phyloP scores from a whole-genome alignment of 1,140 invertebrate genomes.

The Manduca sexta region DNA sequence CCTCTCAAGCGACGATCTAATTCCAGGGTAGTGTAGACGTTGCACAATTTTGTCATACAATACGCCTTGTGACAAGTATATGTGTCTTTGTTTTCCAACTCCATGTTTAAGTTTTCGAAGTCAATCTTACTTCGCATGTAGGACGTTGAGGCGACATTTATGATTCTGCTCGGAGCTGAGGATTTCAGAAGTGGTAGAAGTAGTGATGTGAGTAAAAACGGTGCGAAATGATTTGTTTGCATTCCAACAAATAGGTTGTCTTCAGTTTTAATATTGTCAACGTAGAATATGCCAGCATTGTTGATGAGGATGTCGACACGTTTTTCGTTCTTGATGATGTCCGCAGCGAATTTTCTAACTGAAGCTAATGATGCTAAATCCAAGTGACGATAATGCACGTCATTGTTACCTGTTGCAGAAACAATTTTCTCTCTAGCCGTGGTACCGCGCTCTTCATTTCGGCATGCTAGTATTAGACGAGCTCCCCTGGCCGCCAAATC shows the following conservation, averaged over 20 bases:
- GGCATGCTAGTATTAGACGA: slow-evolving; percentile 87
- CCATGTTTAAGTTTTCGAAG: slow-evolving; percentile 82
- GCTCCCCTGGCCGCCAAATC: slow-evolving; percentile 84
- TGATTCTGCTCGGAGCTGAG: slow-evolving; percentile 84
- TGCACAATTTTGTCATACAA: slow-evolving; percentile 87
- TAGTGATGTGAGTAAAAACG: slow-evolving; percentile 83
- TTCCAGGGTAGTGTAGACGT: slow-evolving; percentile 88
- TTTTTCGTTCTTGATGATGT: slow-evolving; percentile 78
- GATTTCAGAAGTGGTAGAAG: slow-evolving; percentile 83
- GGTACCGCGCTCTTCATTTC: slow-evolving; percentile 75
- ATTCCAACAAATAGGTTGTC: slow-evolving; percentile 88
- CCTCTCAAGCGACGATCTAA: slow-evolving; percentile 81
- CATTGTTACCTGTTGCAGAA: slow-evolving; percentile 56
- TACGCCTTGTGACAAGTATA: slow-evolving; percentile 77
- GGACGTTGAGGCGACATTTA: slow-evolving; percentile 87
- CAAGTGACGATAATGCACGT: slow-evolving; percentile 71
- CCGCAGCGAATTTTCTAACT: slow-evolving; percentile 79
- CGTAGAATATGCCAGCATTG: slow-evolving; percentile 78
- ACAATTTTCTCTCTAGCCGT: slow-evolving; percentile 67
- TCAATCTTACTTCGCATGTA: slow-evolving; percentile 82
- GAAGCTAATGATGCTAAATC: slow-evolving; percentile 87
- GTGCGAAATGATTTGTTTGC: slow-evolving; percentile 91
- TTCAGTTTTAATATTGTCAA: slow-evolving; percentile 69
- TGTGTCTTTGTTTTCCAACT: slow-evolving; percentile 46
- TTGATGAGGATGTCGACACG: slow-evolving; percentile 87